A percentile compares a stretch with the other conserved stretches of the same genome.
Evolutionary conservation across 1,140 invertebrate genomes (phyloP).

Genomic region (Palaemon carinicauda): DNA sequence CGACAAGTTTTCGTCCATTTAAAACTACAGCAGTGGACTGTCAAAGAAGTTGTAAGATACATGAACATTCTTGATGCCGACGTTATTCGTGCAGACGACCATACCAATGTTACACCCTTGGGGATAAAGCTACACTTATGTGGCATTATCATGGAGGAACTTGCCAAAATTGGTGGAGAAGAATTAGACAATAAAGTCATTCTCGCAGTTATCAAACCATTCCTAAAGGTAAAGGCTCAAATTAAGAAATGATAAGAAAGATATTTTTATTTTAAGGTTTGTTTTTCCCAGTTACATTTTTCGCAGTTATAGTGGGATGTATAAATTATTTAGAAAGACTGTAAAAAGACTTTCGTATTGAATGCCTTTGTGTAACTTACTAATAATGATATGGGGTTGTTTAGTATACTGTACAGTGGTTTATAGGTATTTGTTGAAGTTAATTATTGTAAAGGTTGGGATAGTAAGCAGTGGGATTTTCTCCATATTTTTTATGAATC

Average conservation of each 20-base stretch:
- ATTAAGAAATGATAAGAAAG: too few relatives aligned
- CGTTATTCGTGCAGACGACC: slow-evolving; percentile 63
- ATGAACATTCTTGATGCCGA: slow-evolving; percentile 68
- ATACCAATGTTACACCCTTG: slow-evolving; percentile 65
- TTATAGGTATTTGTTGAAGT: too few relatives aligned
- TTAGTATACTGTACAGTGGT: too few relatives aligned
- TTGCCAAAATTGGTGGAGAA: slow-evolving; percentile 78
- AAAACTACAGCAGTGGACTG: slow-evolving; percentile 73
- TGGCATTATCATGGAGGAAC: slow-evolving; percentile 87
- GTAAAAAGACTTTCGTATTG: too few relatives aligned
- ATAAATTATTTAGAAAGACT: too few relatives aligned
- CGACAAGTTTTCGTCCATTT: slow-evolving; percentile 76
- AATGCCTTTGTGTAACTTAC: too few relatives aligned
- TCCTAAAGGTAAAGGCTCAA: slow-evolving; percentile 53
- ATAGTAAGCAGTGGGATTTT: too few relatives aligned
- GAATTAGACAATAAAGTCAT: slow-evolving; percentile 39
- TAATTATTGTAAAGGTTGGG: too few relatives aligned
- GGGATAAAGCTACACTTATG: slow-evolving; percentile 82
- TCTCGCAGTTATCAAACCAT: slow-evolving; percentile 31
- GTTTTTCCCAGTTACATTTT: too few relatives aligned
- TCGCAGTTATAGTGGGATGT: too few relatives aligned
- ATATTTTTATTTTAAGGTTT: slow-evolving; percentile 5
- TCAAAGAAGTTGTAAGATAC: slow-evolving; percentile 70
- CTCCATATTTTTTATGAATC: too few relatives aligned
- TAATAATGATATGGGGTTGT: too few relatives aligned